Evolutionary conservation across 2,797 vertebrate genomes (phyloP), one percentile per base, ranked within the genome.

Genomic region (Delichon dasypus): DNA sequence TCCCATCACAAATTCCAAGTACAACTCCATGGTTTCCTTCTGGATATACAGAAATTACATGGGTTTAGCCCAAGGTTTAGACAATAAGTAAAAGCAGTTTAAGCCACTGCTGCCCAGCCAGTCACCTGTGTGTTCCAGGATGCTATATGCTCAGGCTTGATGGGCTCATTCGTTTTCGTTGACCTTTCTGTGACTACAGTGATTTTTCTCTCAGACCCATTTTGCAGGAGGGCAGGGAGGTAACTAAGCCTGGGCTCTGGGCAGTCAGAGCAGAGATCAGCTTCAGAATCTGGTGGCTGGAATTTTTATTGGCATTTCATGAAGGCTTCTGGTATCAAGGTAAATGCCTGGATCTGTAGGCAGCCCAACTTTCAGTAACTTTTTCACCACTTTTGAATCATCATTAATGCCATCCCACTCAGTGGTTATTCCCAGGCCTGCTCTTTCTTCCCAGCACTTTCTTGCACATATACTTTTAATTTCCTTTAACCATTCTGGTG

Each of bases 401-500:
- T 91, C 70, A 25, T 73, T 93, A 91, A 79, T 82, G 48, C 77
- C 91, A 73, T 73, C 85, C 90, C 80, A 94, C 88, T 94, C 95
- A 83, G 44, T 0, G 27, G 55, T 85, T 94, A 91, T 94, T 93
- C 85, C 80, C 71, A 72, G 58, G 66, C 36, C 58, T 34, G 2
- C 40, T 58, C n/a, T 76, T 50, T 90, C 60, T 94, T 78, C 36
- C 75, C 74, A 86, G 74, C 25, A 74, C 70, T 68, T 76, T 73
- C 70, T 89, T 71, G 25, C 57, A 72, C 34, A 26, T 47, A 34
- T 6, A 64, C 32, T 58, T 94, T 51, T 60, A 47, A 75, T 88
- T 90, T 85, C 44, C 54, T 84, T 86, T 76, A 91, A 84, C 85
- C 36, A 51, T 60, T 13, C 27, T 64, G 67, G 51, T 1, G 1